phyloP scores from a whole-genome alignment of 2,888 invertebrate genomes.

The Lasius platythorax region DNA sequence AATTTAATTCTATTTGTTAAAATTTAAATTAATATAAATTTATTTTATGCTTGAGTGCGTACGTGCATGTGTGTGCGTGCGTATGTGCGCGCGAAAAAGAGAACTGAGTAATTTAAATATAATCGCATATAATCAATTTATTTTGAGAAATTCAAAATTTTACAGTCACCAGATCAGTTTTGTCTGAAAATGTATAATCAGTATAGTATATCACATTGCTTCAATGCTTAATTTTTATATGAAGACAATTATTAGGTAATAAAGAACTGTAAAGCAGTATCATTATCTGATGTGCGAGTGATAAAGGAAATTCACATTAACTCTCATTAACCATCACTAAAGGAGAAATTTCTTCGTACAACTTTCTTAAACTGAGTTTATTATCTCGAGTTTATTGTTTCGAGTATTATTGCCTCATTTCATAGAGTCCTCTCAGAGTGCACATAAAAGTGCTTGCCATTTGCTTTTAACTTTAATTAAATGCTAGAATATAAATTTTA shows the following conservation, averaged over 20 bases:
- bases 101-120: not conserved
- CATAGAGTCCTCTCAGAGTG: not conserved
- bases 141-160: not conserved
- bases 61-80: too few relatives aligned
- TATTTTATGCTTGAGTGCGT: not conserved
- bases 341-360: constrained; percentile 18
- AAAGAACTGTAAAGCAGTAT: not conserved
- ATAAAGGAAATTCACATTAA: constrained; percentile 3
- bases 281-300: constrained; percentile 35
- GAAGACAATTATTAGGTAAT: constrained; percentile 35
- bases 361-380: constrained; percentile 15
- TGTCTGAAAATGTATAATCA: not conserved
- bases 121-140: not conserved
- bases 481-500: constrained; percentile 5
- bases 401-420: not conserved
- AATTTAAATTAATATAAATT: constrained; percentile 13
- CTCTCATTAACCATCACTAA: constrained; percentile 10
- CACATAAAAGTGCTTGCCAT: not conserved
- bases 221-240: constrained; percentile 4
- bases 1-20: not conserved
- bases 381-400: not conserved
- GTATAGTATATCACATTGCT: not conserved
- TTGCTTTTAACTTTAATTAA: constrained; percentile 4
- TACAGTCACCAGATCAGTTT: not conserved
- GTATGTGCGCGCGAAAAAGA: too few relatives aligned